Evolutionary conservation across 2,888 invertebrate species (phyloP).

Genomic region (Volucella inanis): DNA sequence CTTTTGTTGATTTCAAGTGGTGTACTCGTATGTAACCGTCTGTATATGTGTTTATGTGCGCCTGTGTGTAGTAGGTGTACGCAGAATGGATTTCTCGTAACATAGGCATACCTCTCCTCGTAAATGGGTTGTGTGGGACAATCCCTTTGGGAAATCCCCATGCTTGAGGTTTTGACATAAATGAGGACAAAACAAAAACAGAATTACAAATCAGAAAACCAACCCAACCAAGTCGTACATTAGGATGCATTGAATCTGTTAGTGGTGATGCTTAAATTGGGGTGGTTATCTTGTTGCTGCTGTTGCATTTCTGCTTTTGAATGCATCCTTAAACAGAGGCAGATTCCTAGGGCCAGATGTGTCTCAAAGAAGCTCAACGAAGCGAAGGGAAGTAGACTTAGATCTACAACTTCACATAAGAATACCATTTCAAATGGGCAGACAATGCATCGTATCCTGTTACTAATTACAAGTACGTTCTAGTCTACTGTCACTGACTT

Average conservation of each 20-base stretch:
- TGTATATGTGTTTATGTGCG: too few species aligned
- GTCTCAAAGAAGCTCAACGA: slow-evolving; percentile 23
- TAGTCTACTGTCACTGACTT: not conserved
- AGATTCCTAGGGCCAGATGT: slow-evolving; percentile 20
- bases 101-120: not conserved
- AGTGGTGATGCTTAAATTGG: not conserved
- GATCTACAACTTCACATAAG: slow-evolving; percentile 20
- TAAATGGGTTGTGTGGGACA: not conserved
- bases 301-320: slow-evolving; percentile 41
- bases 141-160: slow-evolving; percentile 30
- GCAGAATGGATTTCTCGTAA: not conserved
- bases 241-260: not conserved
- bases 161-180: slow-evolving; percentile 25
- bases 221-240: slow-evolving; percentile 28
- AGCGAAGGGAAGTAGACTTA: slow-evolving; percentile 17
- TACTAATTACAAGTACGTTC: slow-evolving; percentile 56
- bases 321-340: slow-evolving; percentile 28
- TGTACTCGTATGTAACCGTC: slow-evolving; percentile 11
- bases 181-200: slow-evolving; percentile 63
- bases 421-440: slow-evolving; percentile 50
- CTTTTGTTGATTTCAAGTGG: slow-evolving; percentile 25
- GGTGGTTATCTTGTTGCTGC: too few species aligned
- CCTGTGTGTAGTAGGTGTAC: not conserved
- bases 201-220: slow-evolving; percentile 68
- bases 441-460: slow-evolving; percentile 61